Base-by-base conservation (phyloP, 2,113 vertebrate species). In the Collichthys lucidus region DNA sequence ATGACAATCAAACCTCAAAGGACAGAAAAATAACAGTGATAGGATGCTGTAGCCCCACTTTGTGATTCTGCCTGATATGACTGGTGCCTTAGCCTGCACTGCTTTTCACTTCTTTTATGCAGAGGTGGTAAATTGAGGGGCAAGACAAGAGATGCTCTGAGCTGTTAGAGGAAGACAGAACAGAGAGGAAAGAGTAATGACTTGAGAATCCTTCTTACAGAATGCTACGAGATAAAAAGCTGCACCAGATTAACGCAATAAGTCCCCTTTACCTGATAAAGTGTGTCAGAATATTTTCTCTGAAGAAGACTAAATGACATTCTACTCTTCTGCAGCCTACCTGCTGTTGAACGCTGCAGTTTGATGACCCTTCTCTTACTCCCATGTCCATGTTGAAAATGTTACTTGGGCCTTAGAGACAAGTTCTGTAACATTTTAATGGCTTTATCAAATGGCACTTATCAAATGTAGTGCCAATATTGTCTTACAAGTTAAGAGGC, bases 201-300 rank as follows among this genome's bases (percentile, higher is more conserved):
- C 17, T 46, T 12, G 31, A 47, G 26, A 47, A 64, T 59, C 24
- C 35, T 53, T 47, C 40, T 53, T 44, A 80, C 35, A 35, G 22
- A 76, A 49, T 26, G 14, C 46, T 59, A n/a, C n/a, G 26, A 70
- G 60, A 75, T 67, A 82, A 73, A 77, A n/a, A 70, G 46, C 49
- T 70, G 14, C 55, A 22, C 8, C 31, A 77, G 44, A 80, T 84
- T 67, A 80, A 80, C 73, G 79, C 44, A 69, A 49, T 4, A 5
- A 82, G 53, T 74, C 55, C 20, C 62, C 42, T 63, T 67, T 46
- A 68, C 40, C 53, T 56, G 66, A 80, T 74, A 72, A 68, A 42
- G 57, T 65, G 22, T 75, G 63, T n/a, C 8, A 0, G 87, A 66
- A 67, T 76, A 22, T 80, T 22, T 70, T 68, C 78, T 84, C 65